These are phyloP conservation scores for Leucophenga varia DNA, from an alignment of 1,140 invertebrate genomes.

Conservation along the genomic window DNA sequence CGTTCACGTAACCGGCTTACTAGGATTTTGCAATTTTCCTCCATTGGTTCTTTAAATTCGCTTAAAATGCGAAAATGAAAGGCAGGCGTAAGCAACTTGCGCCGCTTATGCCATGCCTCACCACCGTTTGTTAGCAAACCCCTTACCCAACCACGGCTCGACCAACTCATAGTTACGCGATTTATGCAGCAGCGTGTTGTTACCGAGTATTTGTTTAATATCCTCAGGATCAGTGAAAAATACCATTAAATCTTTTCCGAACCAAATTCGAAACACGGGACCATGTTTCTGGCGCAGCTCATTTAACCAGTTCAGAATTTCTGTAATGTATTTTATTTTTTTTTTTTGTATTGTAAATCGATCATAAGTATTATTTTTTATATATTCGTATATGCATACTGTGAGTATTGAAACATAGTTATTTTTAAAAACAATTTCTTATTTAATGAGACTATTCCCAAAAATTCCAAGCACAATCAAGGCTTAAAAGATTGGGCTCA, in stretches of 20 bases:
- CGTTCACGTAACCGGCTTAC: conserved; percentile 37
- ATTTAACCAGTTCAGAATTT: conserved; percentile 30
- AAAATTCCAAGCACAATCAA: too few species aligned
- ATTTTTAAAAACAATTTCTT: too few species aligned
- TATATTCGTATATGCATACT: too few species aligned
- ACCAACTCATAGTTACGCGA: conserved; percentile 59
- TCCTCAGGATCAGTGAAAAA: conserved; percentile 47
- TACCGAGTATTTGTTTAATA: conserved; percentile 60
- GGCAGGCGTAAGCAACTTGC: conserved; percentile 83
- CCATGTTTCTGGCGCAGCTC: conserved; percentile 35
- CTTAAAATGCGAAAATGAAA: conserved; percentile 89
- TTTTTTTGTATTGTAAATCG: too few species aligned
- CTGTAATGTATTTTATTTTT: too few species aligned
- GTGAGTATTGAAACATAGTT: too few species aligned
- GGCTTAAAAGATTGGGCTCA: too few species aligned
- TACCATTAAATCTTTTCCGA: conserved; percentile 47
- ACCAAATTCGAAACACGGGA: conserved; percentile 47
- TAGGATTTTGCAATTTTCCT: conserved; percentile 57
- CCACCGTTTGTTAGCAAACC: conserved; percentile 68
- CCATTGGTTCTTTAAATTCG: conserved; percentile 71
- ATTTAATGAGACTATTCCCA: too few species aligned
- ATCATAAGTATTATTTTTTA: too few species aligned
- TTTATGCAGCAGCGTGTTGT: conserved; percentile 63
- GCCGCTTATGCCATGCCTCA: conserved; percentile 74
- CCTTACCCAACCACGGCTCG: conserved; percentile 67